Base-by-base conservation (phyloP, 2,888 invertebrate genomes). In the Catocala sponsa region DNA sequence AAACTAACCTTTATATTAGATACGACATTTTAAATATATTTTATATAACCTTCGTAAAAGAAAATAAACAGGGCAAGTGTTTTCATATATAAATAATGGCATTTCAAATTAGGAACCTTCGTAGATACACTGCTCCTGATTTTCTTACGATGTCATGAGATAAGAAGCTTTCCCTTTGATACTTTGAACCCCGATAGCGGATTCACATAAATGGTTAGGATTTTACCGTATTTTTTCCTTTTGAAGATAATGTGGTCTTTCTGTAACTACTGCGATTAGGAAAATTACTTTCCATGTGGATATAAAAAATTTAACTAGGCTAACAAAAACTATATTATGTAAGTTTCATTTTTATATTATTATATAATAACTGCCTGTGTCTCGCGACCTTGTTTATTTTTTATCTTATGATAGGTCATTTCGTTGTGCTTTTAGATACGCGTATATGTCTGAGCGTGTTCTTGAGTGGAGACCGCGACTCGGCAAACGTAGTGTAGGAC, bases 81-180 rank as follows among this genome's bases (percentile, higher is more conserved):
- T 52, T 46, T 42, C 43, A 50, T 55, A 68, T 42, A 73, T 70
- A 60, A 65, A 64, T 42, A 60, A 72, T 58, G 32, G 13, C 48
- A 55, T 69, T 70, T 55, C 42, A 64, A 70, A 68, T 58, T 64
- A 74, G 56, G 42, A 55, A 12, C 49, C 48, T 53, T 15, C 44
- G 35, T 57, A 56, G 43, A 66, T 62, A 67, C 55, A 44, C 44
- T 55, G 43, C 48, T 63, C 58, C 56, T 65, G 59, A 63, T 72
- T 66, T 69, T 68, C 58, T 65, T 67, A 59, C 59, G 54, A 63
- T 65, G 67, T 67, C 68, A 60, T 55, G 55, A 70, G 72, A 78
- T 76, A 74, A 72, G 70, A 55, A 65, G 68, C 74, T 72, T 70
- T 72, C 25, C 60, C 58, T 76, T 78, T 72, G 70, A 78, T 72